Evolutionary conservation across 2,113 vertebrate genomes (phyloP), one percentile per base, ranked within the genome.

Genomic region (Mesembrinibis cayennensis): DNA sequence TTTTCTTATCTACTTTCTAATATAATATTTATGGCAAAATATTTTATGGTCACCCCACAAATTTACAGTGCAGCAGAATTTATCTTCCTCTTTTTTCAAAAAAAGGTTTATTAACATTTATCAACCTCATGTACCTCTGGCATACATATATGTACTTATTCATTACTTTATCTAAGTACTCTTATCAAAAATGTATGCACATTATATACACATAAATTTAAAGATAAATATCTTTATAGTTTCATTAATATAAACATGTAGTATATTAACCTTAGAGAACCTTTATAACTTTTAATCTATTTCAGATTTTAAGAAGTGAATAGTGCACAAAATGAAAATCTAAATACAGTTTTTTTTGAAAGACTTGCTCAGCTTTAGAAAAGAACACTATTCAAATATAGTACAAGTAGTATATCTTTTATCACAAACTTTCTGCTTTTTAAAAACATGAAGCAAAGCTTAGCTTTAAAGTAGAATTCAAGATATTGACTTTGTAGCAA

Each of bases 51-150:
- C 13, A 16, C 3, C 6, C 6, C 27, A 66, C 32, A 84, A 30
- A 78, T 74, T 26, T 13, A 65, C 3, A 82, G 14, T 0, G 0
- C 20, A 25, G 18, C 21, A 74, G 40, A 86, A 40, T 53, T 52
- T 67, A 8, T 62, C 45, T 40, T 87, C 5, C 50, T 40, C 8
- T 18, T 47, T 16, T 16, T 17, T 27, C 20, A 65, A 67, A 38
- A 30, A 55, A 26, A n/a, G 2, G 10, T 34, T 11, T 18, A 73
- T 34, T 44, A 80, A 47, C 13, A 8, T 67, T 81, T 81, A 71
- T 66, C 32, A 83, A 27, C 10, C 34, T 58, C 34, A 70, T 27
- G 36, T 36, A 86, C 34, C 38, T 78, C 76, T 62, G n/a, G 13
- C 25, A 87, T 32, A 27, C 74, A 42, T 53, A 62, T 14, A 82